Evolutionary conservation across 2,888 invertebrate species (phyloP).

Genomic region (Megaustenia siamemsis): DNA sequence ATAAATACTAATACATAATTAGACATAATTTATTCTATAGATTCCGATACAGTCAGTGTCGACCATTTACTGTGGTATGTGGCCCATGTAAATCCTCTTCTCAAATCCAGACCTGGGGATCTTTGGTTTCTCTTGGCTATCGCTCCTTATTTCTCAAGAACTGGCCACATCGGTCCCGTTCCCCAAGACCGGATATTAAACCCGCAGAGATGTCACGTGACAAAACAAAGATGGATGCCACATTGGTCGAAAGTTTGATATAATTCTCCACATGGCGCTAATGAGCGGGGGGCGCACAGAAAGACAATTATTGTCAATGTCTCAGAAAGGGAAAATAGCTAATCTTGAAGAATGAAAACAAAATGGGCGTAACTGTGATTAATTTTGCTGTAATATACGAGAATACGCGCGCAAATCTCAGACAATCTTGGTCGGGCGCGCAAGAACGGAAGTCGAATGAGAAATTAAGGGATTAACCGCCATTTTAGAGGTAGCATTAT

Average conservation of each 20-base stretch:
- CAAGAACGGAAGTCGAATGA: slow-evolving; percentile 38
- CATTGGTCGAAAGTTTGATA: slow-evolving; percentile 38
- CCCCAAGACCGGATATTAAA: slow-evolving; percentile 45
- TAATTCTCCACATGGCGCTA: slow-evolving; percentile 47
- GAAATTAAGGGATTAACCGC: slow-evolving; percentile 44
- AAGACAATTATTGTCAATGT: slow-evolving; percentile 27
- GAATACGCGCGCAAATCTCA: slow-evolving; percentile 24
- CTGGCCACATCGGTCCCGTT: slow-evolving; percentile 13
- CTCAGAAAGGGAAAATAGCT: slow-evolving; percentile 25
- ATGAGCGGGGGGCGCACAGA: slow-evolving; percentile 21
- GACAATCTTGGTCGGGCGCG: slow-evolving; percentile 25
- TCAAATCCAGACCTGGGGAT: neutral
- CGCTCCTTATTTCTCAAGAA: slow-evolving; percentile 32
- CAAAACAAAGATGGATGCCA: slow-evolving; percentile 46
- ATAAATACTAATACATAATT: no score
- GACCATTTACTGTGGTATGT: neutral
- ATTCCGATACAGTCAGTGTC: no score
- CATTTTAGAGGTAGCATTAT: slow-evolving; percentile 40
- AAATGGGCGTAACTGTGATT: slow-evolving; percentile 41
- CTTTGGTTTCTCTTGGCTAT: slow-evolving; percentile 11
- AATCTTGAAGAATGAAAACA: slow-evolving; percentile 42
- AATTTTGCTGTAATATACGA: slow-evolving; percentile 48
- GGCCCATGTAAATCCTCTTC: neutral
- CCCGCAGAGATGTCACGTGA: slow-evolving; percentile 51
- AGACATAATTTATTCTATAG: no score